Evolutionary conservation across 1,140 invertebrate genomes (phyloP).

Genomic region (Sitobion miscanthi): DNA sequence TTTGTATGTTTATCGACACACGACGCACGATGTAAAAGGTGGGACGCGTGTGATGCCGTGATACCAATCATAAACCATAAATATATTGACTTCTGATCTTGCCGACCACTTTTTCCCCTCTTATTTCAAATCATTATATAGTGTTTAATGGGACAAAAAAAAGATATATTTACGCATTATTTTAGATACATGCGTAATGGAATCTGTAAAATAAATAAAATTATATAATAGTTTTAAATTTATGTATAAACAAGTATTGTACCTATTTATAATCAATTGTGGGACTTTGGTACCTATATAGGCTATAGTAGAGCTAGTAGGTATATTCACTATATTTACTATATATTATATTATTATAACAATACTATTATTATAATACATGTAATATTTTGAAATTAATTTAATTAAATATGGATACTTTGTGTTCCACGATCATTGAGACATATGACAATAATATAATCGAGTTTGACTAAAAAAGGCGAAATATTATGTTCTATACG

Average conservation of each 20-base stretch:
- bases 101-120: not conserved
- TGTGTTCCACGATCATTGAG: no score
- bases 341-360: not conserved
- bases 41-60: not conserved
- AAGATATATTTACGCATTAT: not conserved
- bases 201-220: not conserved
- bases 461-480: no score
- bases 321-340: no score
- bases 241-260: no score
- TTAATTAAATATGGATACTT: not conserved
- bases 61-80: not conserved
- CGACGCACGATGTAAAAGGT: not conserved
- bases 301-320: not conserved
- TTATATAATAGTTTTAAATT: not conserved
- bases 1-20: not conserved
- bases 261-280: not conserved
- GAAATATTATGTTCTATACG: no score
- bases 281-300: not conserved
- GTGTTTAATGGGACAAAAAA: not conserved
- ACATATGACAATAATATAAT: no score
- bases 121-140: not conserved
- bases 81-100: not conserved
- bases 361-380: not conserved
- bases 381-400: not conserved
- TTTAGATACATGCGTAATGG: not conserved